Evolutionary conservation across 2,888 invertebrate species (phyloP).

Genomic region (Aquatica leii): DNA sequence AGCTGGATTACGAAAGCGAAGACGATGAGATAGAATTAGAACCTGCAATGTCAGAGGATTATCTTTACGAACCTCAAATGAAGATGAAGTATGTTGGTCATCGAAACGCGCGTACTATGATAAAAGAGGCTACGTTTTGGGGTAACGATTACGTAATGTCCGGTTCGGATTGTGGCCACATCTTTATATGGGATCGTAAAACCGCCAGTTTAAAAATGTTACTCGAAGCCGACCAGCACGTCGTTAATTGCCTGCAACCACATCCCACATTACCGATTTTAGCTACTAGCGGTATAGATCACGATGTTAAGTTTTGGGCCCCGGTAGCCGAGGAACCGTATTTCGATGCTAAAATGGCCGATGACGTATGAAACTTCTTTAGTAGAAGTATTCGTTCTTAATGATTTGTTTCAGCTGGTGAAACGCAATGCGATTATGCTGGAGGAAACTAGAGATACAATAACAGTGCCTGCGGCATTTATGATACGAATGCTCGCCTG

Average conservation of each 20-base stretch:
- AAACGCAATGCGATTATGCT: conserved; percentile 82
- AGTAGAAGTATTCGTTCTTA: too few species aligned
- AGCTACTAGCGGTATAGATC: conserved; percentile 88
- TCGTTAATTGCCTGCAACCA: conserved; percentile 85
- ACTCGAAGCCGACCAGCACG: conserved; percentile 81
- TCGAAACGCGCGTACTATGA: conserved; percentile 84
- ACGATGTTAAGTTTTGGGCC: conserved; percentile 85
- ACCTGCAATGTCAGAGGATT: conserved; percentile 39
- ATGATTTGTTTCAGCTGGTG: conserved; percentile 67
- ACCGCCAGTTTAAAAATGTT: conserved; percentile 77
- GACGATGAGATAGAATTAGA: conserved; percentile 40
- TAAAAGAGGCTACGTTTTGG: conserved; percentile 88
- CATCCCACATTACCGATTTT: conserved; percentile 79
- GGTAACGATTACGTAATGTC: conserved; percentile 82
- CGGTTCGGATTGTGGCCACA: conserved; percentile 90
- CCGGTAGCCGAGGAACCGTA: conserved; percentile 69
- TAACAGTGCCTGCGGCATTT: conserved; percentile 86
- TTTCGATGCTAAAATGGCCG: conserved; percentile 71
- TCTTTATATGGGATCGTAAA: conserved; percentile 81
- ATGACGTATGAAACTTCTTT: conserved; percentile 66
- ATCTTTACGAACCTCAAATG: conserved; percentile 62
- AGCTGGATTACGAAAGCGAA: conserved; percentile 55
- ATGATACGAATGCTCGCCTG: conserved; percentile 81
- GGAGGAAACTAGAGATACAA: conserved; percentile 86
- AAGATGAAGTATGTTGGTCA: conserved; percentile 79